phyloP scores from a whole-genome alignment of 1,140 invertebrate species.

The Bombus superbus region DNA sequence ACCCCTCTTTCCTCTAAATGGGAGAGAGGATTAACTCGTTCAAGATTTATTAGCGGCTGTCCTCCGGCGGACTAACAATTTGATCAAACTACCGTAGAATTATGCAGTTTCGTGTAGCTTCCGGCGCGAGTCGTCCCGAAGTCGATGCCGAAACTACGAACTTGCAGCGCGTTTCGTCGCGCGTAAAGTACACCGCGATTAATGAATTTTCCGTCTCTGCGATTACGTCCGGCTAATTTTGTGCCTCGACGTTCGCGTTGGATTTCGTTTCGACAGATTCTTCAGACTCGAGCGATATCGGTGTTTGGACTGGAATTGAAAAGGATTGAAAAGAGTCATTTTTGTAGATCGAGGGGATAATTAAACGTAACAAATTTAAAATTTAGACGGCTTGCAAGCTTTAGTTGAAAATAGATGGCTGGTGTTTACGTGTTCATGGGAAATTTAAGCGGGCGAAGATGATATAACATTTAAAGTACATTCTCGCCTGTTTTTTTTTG shows the following conservation, averaged over 20 bases:
- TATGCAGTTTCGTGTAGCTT: slow-evolving; percentile 49
- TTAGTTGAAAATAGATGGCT: no score
- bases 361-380: no score
- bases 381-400: no score
- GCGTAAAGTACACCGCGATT: slow-evolving; percentile 14
- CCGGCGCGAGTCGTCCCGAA: slow-evolving; percentile 25
- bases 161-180: background rate
- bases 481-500: no score
- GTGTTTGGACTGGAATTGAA: no score
- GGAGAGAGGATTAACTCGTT: slow-evolving; percentile 57
- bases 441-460: no score
- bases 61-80: slow-evolving; percentile 58
- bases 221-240: background rate
- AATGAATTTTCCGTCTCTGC: background rate
- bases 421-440: no score
- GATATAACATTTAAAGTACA: no score
- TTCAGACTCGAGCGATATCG: background rate
- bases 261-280: background rate
- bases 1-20: background rate
- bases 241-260: no score
- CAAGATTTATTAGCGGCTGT: slow-evolving; percentile 60
- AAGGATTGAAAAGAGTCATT: background rate
- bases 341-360: no score
- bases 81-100: slow-evolving; percentile 58
- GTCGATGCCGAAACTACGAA: slow-evolving; percentile 12